Conservation (phyloP, 2,797 vertebrate genomes). For the Novumbra hubbsi region DNA sequence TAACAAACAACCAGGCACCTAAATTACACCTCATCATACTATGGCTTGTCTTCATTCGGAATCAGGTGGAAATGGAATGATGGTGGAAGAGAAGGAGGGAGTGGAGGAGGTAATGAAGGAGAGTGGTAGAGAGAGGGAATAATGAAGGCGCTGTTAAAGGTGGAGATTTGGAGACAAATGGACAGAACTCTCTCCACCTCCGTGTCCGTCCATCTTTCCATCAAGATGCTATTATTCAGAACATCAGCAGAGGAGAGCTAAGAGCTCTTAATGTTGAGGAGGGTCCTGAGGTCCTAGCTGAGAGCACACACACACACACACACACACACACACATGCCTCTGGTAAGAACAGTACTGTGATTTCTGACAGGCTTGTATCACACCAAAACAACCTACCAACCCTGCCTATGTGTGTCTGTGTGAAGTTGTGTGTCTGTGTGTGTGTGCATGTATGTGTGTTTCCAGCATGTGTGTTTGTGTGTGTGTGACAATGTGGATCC, state of each 20-base stretch:
- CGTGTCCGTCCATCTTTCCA: slow-evolving; percentile 18
- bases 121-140: slow-evolving; percentile 36
- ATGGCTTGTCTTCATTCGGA: not conserved
- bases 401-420: not conserved
- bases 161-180: not conserved
- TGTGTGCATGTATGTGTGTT: not conserved
- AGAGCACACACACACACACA: slow-evolving; percentile 3
- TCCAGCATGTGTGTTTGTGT: not conserved
- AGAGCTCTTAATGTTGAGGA: slow-evolving; percentile 79
- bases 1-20: not conserved
- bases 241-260: slow-evolving; percentile 82
- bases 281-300: slow-evolving; percentile 55
- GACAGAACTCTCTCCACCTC: not conserved
- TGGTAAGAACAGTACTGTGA: not conserved
- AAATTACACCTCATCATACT: not conserved
- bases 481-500: not conserved
- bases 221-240: slow-evolving; percentile 78
- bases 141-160: slow-evolving; percentile 3
- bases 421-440: not conserved
- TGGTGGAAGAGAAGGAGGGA: slow-evolving; percentile 37
- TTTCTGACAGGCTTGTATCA: not conserved
- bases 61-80: slow-evolving; percentile 17
- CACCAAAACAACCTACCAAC: not conserved
- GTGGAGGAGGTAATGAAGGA: slow-evolving; percentile 46
- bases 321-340: not conserved